Conservation (phyloP, 2,888 invertebrate species). For the Stramonita haemastoma region DNA sequence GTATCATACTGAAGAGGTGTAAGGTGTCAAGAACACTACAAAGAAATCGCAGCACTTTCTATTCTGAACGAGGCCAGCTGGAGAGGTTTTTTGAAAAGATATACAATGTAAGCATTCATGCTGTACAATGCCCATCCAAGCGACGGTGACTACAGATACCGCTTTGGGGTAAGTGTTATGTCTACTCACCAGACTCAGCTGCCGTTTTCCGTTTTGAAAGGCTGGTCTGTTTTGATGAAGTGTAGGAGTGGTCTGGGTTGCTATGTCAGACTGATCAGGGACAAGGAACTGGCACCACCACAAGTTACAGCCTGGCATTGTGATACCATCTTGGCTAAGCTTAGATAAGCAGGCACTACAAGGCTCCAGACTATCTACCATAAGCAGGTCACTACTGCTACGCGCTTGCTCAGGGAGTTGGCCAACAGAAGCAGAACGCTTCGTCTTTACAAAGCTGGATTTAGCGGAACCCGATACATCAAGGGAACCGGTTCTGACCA, state of each 20-base stretch:
- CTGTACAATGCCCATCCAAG: too few relatives aligned
- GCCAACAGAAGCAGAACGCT: slow-evolving; percentile 47
- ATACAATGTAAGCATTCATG: too few relatives aligned
- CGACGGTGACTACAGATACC: too few relatives aligned
- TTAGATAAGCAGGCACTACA: neutral
- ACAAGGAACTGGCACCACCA: slow-evolving; percentile 30
- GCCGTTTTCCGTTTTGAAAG: slow-evolving; percentile 10
- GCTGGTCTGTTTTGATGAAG: slow-evolving; percentile 37
- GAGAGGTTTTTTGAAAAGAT: too few relatives aligned
- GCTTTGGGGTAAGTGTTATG: neutral
- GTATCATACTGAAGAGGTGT: too few relatives aligned
- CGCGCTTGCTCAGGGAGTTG: slow-evolving; percentile 28
- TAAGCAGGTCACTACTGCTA: slow-evolving; percentile 22
- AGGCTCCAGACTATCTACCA: slow-evolving; percentile 40
- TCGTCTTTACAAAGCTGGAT: slow-evolving; percentile 15
- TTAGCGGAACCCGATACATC: slow-evolving; percentile 13
- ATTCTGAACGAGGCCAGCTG: too few relatives aligned
- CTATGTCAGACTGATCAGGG: slow-evolving; percentile 45
- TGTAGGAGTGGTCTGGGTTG: slow-evolving; percentile 49
- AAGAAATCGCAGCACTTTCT: too few relatives aligned
- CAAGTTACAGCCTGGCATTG: neutral
- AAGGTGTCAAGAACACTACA: too few relatives aligned
- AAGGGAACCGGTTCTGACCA: slow-evolving; percentile 41
- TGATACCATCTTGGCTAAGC: slow-evolving; percentile 26
- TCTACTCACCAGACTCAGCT: slow-evolving; percentile 17